Conservation (phyloP, 2,888 invertebrate genomes). For the Epirrhoe alternata region DNA sequence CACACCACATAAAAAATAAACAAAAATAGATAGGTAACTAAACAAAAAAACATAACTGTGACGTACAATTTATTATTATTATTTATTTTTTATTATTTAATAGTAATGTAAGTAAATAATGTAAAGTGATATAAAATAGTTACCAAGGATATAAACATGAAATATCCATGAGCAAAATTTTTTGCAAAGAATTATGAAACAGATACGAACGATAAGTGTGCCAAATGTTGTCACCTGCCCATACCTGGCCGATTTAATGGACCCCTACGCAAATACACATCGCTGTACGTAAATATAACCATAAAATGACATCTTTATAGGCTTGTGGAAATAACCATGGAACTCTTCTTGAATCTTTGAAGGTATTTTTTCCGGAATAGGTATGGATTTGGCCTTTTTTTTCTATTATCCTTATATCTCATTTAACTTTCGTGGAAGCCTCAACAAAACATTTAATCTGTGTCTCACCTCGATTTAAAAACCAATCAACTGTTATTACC, state of each 20-base stretch:
- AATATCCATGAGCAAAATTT: slow-evolving; percentile 7
- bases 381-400: not conserved
- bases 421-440: slow-evolving; percentile 49
- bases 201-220: slow-evolving; percentile 45
- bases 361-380: not conserved
- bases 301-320: slow-evolving; percentile 12
- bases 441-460: slow-evolving; percentile 51
- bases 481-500: slow-evolving; percentile 40
- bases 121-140: not conserved
- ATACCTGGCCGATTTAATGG: slow-evolving; percentile 47
- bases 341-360: not conserved
- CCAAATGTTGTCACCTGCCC: slow-evolving; percentile 41
- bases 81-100: too few species aligned
- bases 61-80: too few species aligned
- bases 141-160: not conserved
- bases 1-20: too few species aligned
- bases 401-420: not conserved
- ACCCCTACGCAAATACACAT: slow-evolving; percentile 46
- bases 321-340: not conserved
- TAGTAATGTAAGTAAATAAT: too few species aligned
- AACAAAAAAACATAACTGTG: too few species aligned
- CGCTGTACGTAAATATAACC: slow-evolving; percentile 31
- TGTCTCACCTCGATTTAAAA: slow-evolving; percentile 39
- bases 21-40: too few species aligned
- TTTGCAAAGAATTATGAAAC: slow-evolving; percentile 50